A percentile compares a stretch with the other conserved stretches of the same genome.
phyloP scores from a whole-genome alignment of 2,797 vertebrate genomes.

The Hyperoplus lanceolatus region DNA sequence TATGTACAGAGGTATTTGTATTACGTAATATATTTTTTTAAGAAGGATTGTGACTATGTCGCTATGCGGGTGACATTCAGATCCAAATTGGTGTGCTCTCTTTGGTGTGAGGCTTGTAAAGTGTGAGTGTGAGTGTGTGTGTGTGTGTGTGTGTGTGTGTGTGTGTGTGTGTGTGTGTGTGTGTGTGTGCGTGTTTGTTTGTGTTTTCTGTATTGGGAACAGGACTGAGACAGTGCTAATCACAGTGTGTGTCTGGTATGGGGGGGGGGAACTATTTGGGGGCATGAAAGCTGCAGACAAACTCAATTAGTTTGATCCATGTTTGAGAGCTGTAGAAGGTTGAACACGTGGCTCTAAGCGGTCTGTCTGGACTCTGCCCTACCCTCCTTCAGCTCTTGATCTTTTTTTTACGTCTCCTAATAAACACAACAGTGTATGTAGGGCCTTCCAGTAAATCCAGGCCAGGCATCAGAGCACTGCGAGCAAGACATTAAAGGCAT shows the following conservation, averaged over 20 bases:
- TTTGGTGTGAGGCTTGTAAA: constrained; percentile 4
- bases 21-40: constrained; percentile 34
- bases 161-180: constrained; percentile 1
- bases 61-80: constrained; percentile 1
- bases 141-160: constrained; percentile 1
- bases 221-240: constrained; percentile 78
- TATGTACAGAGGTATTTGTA: constrained; percentile 39
- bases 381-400: background rate
- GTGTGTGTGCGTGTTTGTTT: background rate
- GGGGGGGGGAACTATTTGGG: constrained; percentile 70
- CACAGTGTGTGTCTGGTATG: constrained; percentile 64
- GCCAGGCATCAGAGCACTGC: background rate
- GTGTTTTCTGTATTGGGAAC: constrained; percentile 55
- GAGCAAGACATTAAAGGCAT: background rate
- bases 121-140: constrained; percentile 1
- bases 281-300: constrained; percentile 51
- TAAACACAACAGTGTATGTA: background rate
- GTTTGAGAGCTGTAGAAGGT: constrained; percentile 66
- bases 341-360: constrained; percentile 45
- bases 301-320: constrained; percentile 74
- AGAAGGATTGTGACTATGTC: constrained; percentile 14
- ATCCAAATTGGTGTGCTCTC: constrained; percentile 29
- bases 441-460: constrained; percentile 7
- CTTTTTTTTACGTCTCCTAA: background rate
- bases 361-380: constrained; percentile 46